Evolutionary conservation across 2,113 vertebrate genomes (phyloP), one percentile per base, ranked within the genome.

Genomic region (Fregetta grallaria): DNA sequence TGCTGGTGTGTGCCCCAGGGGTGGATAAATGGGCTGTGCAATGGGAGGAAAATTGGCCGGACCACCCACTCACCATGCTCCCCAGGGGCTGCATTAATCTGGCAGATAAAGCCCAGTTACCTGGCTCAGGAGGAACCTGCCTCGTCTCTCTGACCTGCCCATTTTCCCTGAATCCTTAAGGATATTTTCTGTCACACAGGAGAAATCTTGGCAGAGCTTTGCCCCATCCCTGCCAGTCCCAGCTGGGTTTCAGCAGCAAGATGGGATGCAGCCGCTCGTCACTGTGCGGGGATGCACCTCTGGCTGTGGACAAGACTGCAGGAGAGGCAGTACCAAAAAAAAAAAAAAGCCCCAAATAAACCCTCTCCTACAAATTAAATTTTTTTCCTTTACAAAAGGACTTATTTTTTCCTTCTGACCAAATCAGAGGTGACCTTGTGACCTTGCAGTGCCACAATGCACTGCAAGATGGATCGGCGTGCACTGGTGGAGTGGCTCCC

Each of bases 391-490:
- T 30, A 22, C 0, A 0, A 29, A 53, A 61, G 10, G 23, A 29
- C 9, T 45, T 11, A 21, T 4, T 30, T 74, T 52, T 8, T 66
- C 25, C 55, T 59, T 34, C 52, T 30, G 17, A 44, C 25, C 11
- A 0, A 45, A 47, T 32, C 16, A 59, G 61, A 49, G 21, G 44
- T 50, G 44, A 73, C 26, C 27, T 45, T 0, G 1, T 7, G 25
- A n/a, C n/a, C n/a, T n/a, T n/a, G n/a, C n/a, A n/a, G n/a, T 50
- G 65, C 42, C n/a, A 34, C 0, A 0, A 27, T 0, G 4, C 2
- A 3, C 59, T 22, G 65, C n/a, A 7, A 55, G 25, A 3, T 27
- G 66, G 32, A 88, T 13, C 0, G 0, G 53, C 13, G 4, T 0
- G 0, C 3, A 26, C n/a, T 62, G 47, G 45, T 1, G 3, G 62